Evolutionary conservation across 2,113 vertebrate species (phyloP).

Genomic region (Ammodytes dubius): DNA sequence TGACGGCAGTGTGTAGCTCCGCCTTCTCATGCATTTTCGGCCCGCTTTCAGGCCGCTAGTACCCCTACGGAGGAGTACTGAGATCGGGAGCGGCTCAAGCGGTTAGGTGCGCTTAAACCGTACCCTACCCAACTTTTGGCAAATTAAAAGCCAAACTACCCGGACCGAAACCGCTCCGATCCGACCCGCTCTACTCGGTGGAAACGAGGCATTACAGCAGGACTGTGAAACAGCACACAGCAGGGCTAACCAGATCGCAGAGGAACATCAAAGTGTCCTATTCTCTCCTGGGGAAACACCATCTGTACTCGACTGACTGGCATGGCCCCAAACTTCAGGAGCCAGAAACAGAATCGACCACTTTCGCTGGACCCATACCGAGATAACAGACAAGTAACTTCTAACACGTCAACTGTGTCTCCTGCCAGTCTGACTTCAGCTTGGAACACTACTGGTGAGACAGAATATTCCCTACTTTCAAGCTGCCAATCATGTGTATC

Average conservation of each 20-base stretch:
- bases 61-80: no score
- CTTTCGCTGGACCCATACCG: no score
- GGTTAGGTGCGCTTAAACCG: no score
- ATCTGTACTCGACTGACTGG: background rate
- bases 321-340: background rate
- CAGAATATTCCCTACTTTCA: background rate
- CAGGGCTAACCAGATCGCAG: background rate
- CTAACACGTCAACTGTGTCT: background rate
- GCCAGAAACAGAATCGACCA: background rate
- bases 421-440: background rate
- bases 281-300: background rate
- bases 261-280: background rate
- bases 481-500: background rate
- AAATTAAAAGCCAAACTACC: no score
- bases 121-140: no score
- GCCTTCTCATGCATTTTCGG: no score
- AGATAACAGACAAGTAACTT: slow-evolving; percentile 3
- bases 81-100: no score
- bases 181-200: no score
- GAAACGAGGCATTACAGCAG: no score
- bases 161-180: no score
- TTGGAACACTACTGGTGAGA: background rate
- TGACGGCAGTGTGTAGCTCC: no score
- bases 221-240: background rate
- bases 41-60: no score